A percentile compares a stretch with the other conserved stretches of the same genome.
phyloP scores from a whole-genome alignment of 1,140 invertebrate genomes.

The Pseudachorutes palmiensis region DNA sequence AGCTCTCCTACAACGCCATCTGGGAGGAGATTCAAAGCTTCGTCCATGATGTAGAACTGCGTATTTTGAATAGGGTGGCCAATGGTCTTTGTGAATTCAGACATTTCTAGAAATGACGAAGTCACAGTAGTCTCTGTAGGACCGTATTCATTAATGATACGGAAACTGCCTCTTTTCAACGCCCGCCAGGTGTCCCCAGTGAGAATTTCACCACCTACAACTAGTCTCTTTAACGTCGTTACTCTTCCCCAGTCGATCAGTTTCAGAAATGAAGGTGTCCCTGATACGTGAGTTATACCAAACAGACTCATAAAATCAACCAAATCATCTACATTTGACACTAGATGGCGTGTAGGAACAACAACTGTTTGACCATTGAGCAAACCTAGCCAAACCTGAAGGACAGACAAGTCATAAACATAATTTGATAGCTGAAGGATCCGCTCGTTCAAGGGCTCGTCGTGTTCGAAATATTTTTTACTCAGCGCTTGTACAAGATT shows the following conservation, averaged over 20 bases:
- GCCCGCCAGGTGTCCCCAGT: not conserved
- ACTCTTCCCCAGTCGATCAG: not conserved
- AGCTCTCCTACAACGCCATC: not conserved
- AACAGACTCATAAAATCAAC: not conserved
- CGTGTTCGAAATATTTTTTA: not conserved
- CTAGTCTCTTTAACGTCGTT: not conserved
- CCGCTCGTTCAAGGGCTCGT: not conserved
- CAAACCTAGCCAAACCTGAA: not conserved
- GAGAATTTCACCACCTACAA: not conserved
- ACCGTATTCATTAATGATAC: not conserved
- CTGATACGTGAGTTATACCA: not conserved
- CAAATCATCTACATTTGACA: not conserved
- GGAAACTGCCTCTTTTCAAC: too few species aligned
- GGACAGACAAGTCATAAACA: not conserved
- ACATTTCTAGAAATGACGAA: not conserved
- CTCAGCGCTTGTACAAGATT: not conserved
- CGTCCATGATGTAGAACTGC: not conserved
- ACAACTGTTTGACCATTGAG: not conserved
- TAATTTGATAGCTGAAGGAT: not conserved
- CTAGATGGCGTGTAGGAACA: not conserved
- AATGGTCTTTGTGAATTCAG: not conserved
- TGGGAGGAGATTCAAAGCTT: not conserved
- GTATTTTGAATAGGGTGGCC: not conserved
- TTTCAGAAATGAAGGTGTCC: not conserved
- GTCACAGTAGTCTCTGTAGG: not conserved